Evolutionary conservation across 2,113 vertebrate genomes (phyloP).

Genomic region (Pachyramphus minor): DNA sequence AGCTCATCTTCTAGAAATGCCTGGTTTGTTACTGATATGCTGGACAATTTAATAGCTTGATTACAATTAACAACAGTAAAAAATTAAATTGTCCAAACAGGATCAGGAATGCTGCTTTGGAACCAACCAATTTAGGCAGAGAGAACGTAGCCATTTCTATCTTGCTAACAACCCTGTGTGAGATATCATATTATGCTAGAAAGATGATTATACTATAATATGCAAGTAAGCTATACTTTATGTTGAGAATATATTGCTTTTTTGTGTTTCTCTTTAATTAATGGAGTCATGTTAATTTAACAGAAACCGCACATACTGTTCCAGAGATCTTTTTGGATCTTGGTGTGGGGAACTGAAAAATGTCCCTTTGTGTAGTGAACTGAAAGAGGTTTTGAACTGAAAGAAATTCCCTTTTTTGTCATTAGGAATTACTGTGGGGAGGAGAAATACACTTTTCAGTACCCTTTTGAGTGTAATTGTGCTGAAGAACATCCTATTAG

Average conservation of each 20-base stretch:
- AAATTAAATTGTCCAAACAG: neutral
- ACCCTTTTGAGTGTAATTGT: neutral
- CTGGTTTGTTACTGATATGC: neutral
- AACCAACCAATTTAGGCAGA: neutral
- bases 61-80: neutral
- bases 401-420: neutral
- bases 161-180: neutral
- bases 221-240: neutral
- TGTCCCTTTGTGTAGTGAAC: neutral
- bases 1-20: neutral
- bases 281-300: neutral
- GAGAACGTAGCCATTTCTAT: neutral
- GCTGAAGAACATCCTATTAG: neutral
- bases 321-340: neutral
- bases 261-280: neutral
- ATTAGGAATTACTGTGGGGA: fast-evolving
- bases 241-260: neutral
- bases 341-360: neutral
- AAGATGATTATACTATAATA: neutral
- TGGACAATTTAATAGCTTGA: neutral
- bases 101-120: neutral
- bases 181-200: neutral
- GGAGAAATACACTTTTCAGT: neutral
- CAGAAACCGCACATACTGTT: neutral
- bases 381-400: neutral